Base-by-base conservation (phyloP, 37 sponge, comb jelly and placozoan species). In the Corticium candelabrum region DNA sequence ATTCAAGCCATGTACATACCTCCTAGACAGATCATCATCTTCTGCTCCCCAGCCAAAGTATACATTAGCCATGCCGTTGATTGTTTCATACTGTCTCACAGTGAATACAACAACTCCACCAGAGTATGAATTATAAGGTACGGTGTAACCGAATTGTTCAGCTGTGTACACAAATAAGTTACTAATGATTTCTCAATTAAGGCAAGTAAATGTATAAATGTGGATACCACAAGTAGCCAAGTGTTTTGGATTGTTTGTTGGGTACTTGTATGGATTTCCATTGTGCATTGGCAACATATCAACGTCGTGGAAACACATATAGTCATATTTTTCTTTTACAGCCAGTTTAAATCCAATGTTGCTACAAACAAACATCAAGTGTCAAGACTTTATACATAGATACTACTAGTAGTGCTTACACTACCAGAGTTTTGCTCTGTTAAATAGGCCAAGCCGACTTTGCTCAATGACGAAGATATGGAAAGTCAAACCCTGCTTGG, bases 41-140 rank as follows among this genome's bases (percentile, higher is more conserved):
- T 70, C 73, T 15, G 33, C 36, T 5, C 73, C 73, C 73, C 73
- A 70, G 73, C 73, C 73, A 4, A 4, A 70, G 73, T 70, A 70
- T 7, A 4, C 31, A 32, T 70, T 70, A 7, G 73, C 5, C 73
- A 70, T 70, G 35, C 73, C 73, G 73, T 15, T 15, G 31, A 70
- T 70, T 29, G 5, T 4, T 15, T 70, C 73, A 34, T 29, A 70
- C 73, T 70, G 73, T 70, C 21, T 32, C 35, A 29, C 5, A 4
- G 73, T 70, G 36, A 70, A 70, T 5, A 34, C 31, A 32, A 70
- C 21, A 34, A 15, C 31, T 7, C 73, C 73, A 4, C 73, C 73
- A 15, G 5, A 4, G 73, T 29, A 70, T 4, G 31, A 4, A 5
- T 70, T 15, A 7, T 35, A 29, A 4, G 31, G 7, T 15, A 4